Evolutionary conservation across 2,797 vertebrate genomes (phyloP), one percentile per base, ranked within the genome.

Genomic region (Pangasius larnaudii): DNA sequence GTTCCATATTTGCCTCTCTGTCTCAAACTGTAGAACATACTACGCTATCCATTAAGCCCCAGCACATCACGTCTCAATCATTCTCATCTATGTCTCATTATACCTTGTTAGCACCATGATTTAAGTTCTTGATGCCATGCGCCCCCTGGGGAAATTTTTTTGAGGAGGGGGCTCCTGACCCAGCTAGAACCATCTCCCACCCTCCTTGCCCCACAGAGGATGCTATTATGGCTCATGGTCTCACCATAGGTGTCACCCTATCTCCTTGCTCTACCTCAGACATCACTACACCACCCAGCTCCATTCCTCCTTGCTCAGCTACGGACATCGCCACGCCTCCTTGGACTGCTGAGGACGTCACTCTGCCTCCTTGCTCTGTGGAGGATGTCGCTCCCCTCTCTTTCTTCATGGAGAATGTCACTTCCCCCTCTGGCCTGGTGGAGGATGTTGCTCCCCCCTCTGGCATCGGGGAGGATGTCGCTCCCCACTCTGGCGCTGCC

Each of bases 1-100:
- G 85, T 88, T 91, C 85, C 86, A 90, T 85, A 78, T 92, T 86
- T 90, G 81, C 71, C 33, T 91, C 89, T 82, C 71, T 67, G 27
- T 56, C 53, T 18, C 53, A 56, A 56, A 56, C 53, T 56, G 53
- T 56, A 42, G 42, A 42, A 42, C 42, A 42, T 42, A 27, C 30
- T 36, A 69, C 33, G 19, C 4, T 69, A 69, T 13, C 33, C 65
- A 18, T 69, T 13, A n/a, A 46, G 11, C 61, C 13, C n/a, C 27
- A 69, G 65, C 65, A 36, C 30, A 36, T 69, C 30, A 36, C 65
- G 14, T 69, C 18, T 33, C 65, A 69, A 69, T 69, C 30, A 69
- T 14, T 36, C 33, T 69, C 33, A 36, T 14, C 33, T 69, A 4
- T 36, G 65, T 8, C 33, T 69, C 30, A 36, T 18, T 18, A 33